These are phyloP conservation scores for Blastomussa wellsi DNA, from an alignment of 92 coral and sea anemone species.

Conservation along the genomic window DNA sequence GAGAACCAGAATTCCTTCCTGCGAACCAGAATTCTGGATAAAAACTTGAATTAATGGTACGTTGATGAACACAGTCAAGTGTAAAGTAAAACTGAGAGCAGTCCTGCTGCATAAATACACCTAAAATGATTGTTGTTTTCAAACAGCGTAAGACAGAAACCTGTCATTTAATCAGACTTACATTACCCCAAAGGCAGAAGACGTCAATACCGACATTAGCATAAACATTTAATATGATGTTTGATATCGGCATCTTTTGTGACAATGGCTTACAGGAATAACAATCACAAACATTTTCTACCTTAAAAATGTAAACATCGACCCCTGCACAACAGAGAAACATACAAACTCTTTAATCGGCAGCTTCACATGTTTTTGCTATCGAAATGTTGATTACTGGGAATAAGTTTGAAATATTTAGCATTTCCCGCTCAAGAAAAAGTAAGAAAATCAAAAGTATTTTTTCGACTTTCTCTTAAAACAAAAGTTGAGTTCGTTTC, in stretches of 20 bases:
- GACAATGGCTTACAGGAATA: neutral
- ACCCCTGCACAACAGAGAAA: neutral
- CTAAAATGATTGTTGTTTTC: conserved; percentile 1
- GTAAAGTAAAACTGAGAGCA: neutral
- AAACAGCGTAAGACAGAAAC: neutral
- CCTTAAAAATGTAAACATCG: neutral
- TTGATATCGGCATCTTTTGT: conserved; percentile 29
- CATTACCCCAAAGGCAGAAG: conserved; percentile 28
- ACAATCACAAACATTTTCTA: conserved; percentile 16
- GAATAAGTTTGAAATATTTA: neutral
- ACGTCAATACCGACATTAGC: conserved; percentile 29
- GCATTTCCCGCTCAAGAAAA: neutral
- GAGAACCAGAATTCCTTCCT: neutral
- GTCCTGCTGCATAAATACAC: neutral
- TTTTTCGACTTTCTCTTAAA: neutral
- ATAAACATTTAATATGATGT: conserved; percentile 13
- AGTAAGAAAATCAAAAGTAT: neutral
- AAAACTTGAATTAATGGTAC: neutral
- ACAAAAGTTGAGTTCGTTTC: neutral
- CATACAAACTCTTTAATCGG: neutral
- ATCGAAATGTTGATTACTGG: neutral
- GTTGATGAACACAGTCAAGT: neutral
- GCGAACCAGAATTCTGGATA: neutral
- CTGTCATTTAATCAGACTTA: conserved; percentile 24
- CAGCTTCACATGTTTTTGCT: neutral